Percentiles rank a stretch among this genome's conserved stretches.
These are phyloP conservation scores for Piliocolobus tephrosceles DNA, from an alignment of 2,113 vertebrate species.

Conservation along the genomic window DNA sequence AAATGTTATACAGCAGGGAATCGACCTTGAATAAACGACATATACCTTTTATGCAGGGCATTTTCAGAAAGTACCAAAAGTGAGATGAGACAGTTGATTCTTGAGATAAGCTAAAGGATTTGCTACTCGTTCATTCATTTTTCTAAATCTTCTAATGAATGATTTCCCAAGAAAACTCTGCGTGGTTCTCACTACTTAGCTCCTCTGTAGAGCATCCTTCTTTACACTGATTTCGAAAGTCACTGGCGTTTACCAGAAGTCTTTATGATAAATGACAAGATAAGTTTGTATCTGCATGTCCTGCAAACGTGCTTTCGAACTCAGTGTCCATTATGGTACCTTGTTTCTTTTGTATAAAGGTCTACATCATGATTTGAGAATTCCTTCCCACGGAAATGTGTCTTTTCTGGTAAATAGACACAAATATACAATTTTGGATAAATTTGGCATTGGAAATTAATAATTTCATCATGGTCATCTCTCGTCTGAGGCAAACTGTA, in stretches of 20 bases:
- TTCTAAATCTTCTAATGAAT: not conserved
- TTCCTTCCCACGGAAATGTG: not conserved
- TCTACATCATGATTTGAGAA: not conserved
- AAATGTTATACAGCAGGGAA: not conserved
- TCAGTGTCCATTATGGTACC: not conserved
- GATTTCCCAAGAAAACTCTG: not conserved
- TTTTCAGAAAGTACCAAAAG: not conserved
- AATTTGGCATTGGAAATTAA: not conserved
- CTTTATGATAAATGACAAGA: not conserved
- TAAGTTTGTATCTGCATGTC: too few relatives aligned
- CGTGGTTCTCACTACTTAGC: not conserved
- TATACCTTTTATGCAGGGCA: not conserved
- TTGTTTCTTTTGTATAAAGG: not conserved
- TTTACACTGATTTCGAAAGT: not conserved
- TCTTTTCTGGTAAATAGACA: not conserved
- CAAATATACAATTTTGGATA: not conserved
- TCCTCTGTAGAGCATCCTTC: not conserved
- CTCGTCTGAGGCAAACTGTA: not conserved
- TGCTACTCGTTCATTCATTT: not conserved
- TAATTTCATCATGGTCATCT: not conserved
- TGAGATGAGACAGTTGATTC: not conserved
- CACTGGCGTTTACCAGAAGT: not conserved
- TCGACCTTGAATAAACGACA: not conserved
- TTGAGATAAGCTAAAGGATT: not conserved
- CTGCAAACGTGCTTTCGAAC: not conserved